Conservation (phyloP, 2,888 invertebrate genomes). For the Sclerodermus sp. region DNA sequence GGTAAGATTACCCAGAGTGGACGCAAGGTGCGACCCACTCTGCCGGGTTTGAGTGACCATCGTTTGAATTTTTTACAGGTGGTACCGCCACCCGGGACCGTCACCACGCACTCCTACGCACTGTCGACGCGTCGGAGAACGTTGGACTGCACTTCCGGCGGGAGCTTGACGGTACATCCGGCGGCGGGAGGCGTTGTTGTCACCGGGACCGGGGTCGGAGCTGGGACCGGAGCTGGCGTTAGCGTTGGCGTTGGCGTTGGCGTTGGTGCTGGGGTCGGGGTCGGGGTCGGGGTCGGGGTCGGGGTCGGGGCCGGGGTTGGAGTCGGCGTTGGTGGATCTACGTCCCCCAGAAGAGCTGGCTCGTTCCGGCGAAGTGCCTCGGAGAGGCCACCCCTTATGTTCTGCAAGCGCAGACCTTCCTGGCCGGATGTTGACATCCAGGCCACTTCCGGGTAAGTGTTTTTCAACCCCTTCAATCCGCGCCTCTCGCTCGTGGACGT, state of each 20-base stretch:
- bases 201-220: conserved; percentile 3
- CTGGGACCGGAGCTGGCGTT: neutral
- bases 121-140: conserved; percentile 46
- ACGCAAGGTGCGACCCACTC: too few relatives aligned
- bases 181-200: conserved; percentile 35
- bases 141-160: conserved; percentile 40
- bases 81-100: conserved; percentile 57
- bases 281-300: neutral
- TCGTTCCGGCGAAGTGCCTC: conserved; percentile 56
- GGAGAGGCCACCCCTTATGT: conserved; percentile 71
- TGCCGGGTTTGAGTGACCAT: too few relatives aligned
- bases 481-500: too few relatives aligned
- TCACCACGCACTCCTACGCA: conserved; percentile 44
- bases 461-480: neutral
- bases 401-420: conserved; percentile 76
- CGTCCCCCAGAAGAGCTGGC: conserved; percentile 54
- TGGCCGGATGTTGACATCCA: conserved; percentile 87
- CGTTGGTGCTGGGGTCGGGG: too few relatives aligned
- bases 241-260: conserved; percentile 18
- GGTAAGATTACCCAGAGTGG: too few relatives aligned
- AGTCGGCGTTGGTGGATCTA: conserved; percentile 22
- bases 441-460: conserved; percentile 77
- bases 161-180: conserved; percentile 43
- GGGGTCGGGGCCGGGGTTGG: neutral
- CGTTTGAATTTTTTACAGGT: conserved; percentile 29